Evolutionary conservation across 2,797 vertebrate genomes (phyloP), one percentile per base, ranked within the genome.

Genomic region (Todus mexicanus): DNA sequence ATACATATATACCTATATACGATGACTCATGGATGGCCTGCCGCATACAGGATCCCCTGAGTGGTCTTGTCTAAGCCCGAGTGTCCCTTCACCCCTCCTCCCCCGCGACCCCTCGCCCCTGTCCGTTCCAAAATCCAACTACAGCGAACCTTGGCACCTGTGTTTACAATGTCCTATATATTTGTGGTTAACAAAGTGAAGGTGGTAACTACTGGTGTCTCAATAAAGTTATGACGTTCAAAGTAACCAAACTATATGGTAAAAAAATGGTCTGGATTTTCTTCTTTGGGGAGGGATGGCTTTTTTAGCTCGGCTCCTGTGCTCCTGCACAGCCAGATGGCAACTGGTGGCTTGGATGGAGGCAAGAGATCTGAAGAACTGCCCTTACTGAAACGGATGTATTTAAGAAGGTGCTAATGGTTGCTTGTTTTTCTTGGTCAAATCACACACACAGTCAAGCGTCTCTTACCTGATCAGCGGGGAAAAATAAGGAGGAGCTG

Each of bases 131-230:
- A 93, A 96, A 85, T 78, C 89, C 95, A 92, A 80, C 47, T 94
- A 66, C 84, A 93, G 94, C 12, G 1, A 96, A 82, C 84, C 94
- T 96, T 6, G 85, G 96, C 96, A 97, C 96, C 96, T 37, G 72
- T 95, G 96, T 97, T 97, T 97, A 97, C 96, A 93, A 96, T 89
- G 93, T 97, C 95, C 93, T 97, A 69, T 97, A 95, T 97, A 95
- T 97, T 96, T 94, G 97, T 98, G 97, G 95, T 98, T 96, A 97
- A 97, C 96, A 97, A 97, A 98, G 97, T 98, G 97, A 98, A 98
- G 97, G 95, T 97, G 97, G 97, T 97, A 96, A 98, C 96, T 98
- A 97, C 96, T 96, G 98, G 97, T 98, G 97, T 97, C 96, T 89
- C 96, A 98, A 98, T 98, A 98, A 98, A 98, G 96, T 97, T 96